Evolutionary conservation across 2,888 invertebrate genomes (phyloP).

Genomic region (Nephrotoma appendiculata): DNA sequence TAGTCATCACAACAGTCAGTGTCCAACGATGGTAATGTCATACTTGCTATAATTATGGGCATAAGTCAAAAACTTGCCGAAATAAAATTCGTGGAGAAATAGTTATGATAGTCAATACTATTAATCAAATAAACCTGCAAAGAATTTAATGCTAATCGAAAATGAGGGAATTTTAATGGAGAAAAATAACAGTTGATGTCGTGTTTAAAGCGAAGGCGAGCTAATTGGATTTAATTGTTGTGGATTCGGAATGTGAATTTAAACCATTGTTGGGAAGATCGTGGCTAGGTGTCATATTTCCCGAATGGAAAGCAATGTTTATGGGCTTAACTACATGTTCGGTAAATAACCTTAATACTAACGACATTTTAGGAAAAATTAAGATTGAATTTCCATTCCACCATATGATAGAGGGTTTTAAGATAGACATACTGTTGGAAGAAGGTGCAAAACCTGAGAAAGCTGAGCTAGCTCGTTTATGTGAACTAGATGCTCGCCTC

Average conservation of each 20-base stretch:
- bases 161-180: neutral
- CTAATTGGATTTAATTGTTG: no score
- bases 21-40: no score
- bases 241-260: no score
- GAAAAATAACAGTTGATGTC: neutral
- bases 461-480: neutral
- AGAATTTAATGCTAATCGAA: neutral
- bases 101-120: no score
- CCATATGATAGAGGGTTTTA: neutral
- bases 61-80: no score
- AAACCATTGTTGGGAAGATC: no score
- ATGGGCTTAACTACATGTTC: no score
- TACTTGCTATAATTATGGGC: no score
- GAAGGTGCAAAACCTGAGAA: neutral
- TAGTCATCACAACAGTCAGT: no score
- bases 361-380: neutral
- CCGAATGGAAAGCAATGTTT: neutral
- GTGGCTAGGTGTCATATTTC: neutral
- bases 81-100: no score
- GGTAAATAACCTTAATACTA: neutral
- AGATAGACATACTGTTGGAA: neutral
- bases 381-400: neutral
- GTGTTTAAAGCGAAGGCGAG: neutral
- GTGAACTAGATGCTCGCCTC: neutral
- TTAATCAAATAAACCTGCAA: no score